phyloP scores from a whole-genome alignment of 2,113 vertebrate genomes.

The Pagrus major region DNA sequence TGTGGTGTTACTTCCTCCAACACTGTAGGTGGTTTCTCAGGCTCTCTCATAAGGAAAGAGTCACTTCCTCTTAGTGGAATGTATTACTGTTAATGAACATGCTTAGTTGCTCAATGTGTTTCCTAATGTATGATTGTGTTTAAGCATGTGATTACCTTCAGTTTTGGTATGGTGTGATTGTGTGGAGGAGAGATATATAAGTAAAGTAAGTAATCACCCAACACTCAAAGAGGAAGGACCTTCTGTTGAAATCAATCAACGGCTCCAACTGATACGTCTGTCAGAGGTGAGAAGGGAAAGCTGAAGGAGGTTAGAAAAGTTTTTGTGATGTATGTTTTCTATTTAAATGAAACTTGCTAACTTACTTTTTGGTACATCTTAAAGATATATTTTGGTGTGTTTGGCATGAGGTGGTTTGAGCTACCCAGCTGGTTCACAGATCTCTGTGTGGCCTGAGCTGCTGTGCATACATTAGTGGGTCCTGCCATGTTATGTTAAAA shows the following conservation, averaged over 20 bases:
- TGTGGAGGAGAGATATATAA: neutral
- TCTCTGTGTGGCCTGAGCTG: neutral
- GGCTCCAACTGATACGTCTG: neutral
- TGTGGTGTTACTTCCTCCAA: neutral
- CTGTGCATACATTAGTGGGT: neutral
- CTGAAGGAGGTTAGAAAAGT: neutral
- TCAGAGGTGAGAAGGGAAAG: neutral
- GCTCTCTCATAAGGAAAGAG: neutral
- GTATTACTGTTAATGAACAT: neutral
- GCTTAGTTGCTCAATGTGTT: neutral
- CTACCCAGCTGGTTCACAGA: neutral
- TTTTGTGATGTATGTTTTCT: neutral
- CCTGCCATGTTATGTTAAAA: neutral
- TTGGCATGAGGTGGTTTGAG: neutral
- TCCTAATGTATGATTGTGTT: neutral
- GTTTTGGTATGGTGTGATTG: neutral
- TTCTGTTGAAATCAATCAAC: too few relatives aligned
- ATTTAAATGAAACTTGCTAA: neutral
- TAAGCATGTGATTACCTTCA: neutral
- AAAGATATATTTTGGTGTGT: neutral
- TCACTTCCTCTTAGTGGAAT: neutral
- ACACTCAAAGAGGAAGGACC: neutral
- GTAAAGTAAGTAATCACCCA: neutral
- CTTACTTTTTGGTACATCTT: neutral
- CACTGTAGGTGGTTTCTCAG: neutral